Percentiles rank a stretch among this genome's conserved stretches.
phyloP scores from a whole-genome alignment of 2,888 invertebrate species.

The Frankliniella intonsa region DNA sequence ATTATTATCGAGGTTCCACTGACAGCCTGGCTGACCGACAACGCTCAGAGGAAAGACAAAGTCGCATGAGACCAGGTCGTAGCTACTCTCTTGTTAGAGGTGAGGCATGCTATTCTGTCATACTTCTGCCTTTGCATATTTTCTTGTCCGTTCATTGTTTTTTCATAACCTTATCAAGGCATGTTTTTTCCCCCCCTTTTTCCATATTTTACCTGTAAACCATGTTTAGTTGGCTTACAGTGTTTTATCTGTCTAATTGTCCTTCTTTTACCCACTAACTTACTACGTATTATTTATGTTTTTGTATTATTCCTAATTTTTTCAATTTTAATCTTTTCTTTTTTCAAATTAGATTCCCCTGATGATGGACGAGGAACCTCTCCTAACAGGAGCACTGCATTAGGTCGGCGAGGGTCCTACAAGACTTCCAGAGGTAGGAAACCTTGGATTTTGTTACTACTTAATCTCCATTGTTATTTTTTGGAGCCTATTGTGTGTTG shows the following conservation, averaged over 20 bases:
- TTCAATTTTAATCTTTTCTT: no score
- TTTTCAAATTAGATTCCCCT: conserved; percentile 54
- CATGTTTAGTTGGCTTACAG: no score
- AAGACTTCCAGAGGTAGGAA: conserved; percentile 80
- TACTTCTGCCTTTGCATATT: neutral
- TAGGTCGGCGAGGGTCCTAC: conserved; percentile 79
- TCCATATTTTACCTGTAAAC: no score
- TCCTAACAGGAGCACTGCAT: conserved; percentile 59
- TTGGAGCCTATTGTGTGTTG: neutral
- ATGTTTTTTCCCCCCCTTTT: conserved; percentile 30
- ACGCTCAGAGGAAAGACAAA: conserved; percentile 32
- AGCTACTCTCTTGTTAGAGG: conserved; percentile 52
- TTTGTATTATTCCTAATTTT: no score
- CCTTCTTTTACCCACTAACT: no score
- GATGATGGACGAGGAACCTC: conserved; percentile 73
- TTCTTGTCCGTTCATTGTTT: conserved; percentile 29
- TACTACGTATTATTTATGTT: neutral
- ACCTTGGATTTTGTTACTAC: conserved; percentile 37
- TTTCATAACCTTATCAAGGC: conserved; percentile 39
- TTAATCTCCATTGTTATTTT: neutral
- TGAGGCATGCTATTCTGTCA: conserved; percentile 46
- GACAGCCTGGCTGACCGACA: conserved; percentile 68
- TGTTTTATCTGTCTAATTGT: no score
- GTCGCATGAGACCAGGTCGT: conserved; percentile 31
- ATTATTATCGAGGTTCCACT: conserved; percentile 88